A percentile compares a stretch with the other conserved stretches of the same genome.
These are phyloP conservation scores for Graphium colonna DNA, from an alignment of 2,888 invertebrate genomes.

Conservation along the genomic window DNA sequence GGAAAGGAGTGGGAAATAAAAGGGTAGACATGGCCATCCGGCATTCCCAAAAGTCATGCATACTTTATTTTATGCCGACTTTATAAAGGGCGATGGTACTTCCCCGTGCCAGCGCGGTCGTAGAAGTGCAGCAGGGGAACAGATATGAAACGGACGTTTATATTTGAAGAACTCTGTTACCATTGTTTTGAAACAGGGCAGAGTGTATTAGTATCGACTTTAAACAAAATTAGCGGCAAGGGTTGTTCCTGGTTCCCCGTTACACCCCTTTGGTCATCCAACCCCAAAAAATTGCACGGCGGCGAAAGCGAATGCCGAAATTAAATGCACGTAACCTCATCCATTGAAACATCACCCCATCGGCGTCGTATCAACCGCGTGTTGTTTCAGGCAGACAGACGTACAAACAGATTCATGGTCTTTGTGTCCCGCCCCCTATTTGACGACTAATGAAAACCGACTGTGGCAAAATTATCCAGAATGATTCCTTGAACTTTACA, in stretches of 20 bases:
- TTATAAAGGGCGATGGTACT: no score
- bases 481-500: not conserved
- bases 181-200: not conserved
- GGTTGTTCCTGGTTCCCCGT: not conserved
- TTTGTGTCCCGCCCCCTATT: slow-evolving; percentile 55
- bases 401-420: slow-evolving; percentile 56
- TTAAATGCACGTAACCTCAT: slow-evolving; percentile 48
- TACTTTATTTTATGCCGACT: no score
- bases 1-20: no score
- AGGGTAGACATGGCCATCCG: no score
- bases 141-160: no score
- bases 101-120: no score
- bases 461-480: slow-evolving; percentile 29
- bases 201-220: not conserved
- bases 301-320: slow-evolving; percentile 41
- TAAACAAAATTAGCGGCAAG: slow-evolving; percentile 1
- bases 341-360: slow-evolving; percentile 45
- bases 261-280: slow-evolving; percentile 11
- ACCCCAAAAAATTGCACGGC: slow-evolving; percentile 26
- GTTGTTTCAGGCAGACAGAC: slow-evolving; percentile 66
- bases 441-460: slow-evolving; percentile 60
- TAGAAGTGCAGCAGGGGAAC: no score
- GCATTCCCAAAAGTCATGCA: no score
- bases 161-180: no score
- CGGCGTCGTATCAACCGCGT: slow-evolving; percentile 60